phyloP scores from a whole-genome alignment of 2,888 invertebrate genomes.

The Brachyopa scutellaris region DNA sequence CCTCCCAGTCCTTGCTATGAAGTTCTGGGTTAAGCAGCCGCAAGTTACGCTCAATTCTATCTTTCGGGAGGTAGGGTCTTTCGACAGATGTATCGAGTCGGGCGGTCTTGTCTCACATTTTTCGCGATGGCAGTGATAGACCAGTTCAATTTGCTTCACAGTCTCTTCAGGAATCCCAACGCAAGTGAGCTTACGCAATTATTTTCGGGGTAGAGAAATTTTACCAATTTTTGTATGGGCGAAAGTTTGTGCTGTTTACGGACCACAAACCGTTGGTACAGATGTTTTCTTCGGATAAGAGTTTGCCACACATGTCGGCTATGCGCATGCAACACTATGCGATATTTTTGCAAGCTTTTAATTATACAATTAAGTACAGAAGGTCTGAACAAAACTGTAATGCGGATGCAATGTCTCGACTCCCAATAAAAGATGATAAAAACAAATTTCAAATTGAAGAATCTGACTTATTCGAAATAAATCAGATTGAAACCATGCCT shows the following conservation, averaged over 20 bases:
- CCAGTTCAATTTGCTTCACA: slow-evolving; percentile 74
- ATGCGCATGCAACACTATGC: neutral
- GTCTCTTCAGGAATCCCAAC: neutral
- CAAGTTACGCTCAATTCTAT: too few relatives aligned
- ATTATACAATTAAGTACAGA: neutral
- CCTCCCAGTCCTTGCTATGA: too few relatives aligned
- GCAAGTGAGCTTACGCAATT: neutral
- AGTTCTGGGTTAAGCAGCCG: too few relatives aligned
- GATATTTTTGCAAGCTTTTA: neutral
- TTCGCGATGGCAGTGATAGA: slow-evolving; percentile 76
- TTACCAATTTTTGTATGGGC: neutral
- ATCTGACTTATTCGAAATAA: neutral
- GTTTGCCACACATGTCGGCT: neutral
- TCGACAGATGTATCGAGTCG: too few relatives aligned
- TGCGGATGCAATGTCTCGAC: neutral
- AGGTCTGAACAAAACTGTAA: neutral
- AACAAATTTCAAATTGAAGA: neutral
- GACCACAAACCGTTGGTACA: neutral
- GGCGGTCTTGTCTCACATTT: slow-evolving; percentile 76
- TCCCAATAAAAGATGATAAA: neutral
- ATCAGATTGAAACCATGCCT: neutral
- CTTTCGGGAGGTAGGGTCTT: too few relatives aligned
- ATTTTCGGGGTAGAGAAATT: slow-evolving; percentile 7
- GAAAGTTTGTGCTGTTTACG: slow-evolving; percentile 3
- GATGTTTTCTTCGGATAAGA: slow-evolving; percentile 1